Percentiles rank a stretch among this genome's conserved stretches.
phyloP scores from a whole-genome alignment of 2,797 vertebrate genomes.

The Thaleichthys pacificus region DNA sequence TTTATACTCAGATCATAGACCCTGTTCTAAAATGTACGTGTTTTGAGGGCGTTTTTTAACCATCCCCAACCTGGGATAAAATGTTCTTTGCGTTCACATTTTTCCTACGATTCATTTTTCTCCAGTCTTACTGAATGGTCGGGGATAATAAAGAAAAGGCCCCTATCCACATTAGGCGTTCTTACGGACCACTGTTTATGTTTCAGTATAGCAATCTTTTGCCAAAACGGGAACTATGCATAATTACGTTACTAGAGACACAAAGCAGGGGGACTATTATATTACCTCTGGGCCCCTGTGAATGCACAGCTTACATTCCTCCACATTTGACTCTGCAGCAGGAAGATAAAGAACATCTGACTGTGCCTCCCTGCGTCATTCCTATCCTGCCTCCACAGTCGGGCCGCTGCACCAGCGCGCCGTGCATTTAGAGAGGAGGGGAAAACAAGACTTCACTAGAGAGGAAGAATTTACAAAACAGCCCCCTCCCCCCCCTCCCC shows the following conservation, averaged over 20 bases:
- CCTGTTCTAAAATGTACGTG: not conserved
- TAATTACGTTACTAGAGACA: slow-evolving; percentile 71
- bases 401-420: not conserved
- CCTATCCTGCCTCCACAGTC: slow-evolving; percentile 44
- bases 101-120: slow-evolving; percentile 15
- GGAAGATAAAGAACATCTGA: slow-evolving; percentile 69
- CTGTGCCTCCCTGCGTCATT: slow-evolving; percentile 36
- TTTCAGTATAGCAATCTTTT: slow-evolving; percentile 63
- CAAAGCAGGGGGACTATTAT: slow-evolving; percentile 66
- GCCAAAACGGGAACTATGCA: slow-evolving; percentile 63
- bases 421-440: not conserved
- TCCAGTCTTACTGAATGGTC: slow-evolving; percentile 6
- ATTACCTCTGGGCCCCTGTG: slow-evolving; percentile 68
- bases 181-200: slow-evolving; percentile 62
- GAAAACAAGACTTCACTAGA: slow-evolving; percentile 26
- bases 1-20: slow-evolving; percentile 66
- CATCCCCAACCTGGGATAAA: slow-evolving; percentile 24
- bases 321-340: slow-evolving; percentile 66
- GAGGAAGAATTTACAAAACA: slow-evolving; percentile 23
- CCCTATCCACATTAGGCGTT: slow-evolving; percentile 48
- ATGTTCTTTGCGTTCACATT: slow-evolving; percentile 31
- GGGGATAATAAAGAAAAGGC: slow-evolving; percentile 7
- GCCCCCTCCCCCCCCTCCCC: no score
- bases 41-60: slow-evolving; percentile 14
- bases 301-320: slow-evolving; percentile 68